Percentiles rank a stretch among this genome's conserved stretches.
Evolutionary conservation across 2,113 vertebrate genomes (phyloP).

Genomic region (Lophius piscatorius): DNA sequence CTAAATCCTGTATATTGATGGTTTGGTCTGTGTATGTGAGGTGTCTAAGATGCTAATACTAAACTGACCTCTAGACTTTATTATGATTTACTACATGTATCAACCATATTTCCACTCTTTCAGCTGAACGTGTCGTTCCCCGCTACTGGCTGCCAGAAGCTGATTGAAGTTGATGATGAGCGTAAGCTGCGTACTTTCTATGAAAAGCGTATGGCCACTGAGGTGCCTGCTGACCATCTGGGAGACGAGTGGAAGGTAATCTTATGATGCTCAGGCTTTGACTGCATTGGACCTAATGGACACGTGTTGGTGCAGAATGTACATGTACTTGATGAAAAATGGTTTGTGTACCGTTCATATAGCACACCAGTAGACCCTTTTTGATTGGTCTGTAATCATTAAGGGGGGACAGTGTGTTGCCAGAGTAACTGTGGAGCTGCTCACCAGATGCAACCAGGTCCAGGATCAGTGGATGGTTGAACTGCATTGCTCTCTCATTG

Average conservation of each 20-base stretch:
- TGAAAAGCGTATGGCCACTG: constrained; percentile 97
- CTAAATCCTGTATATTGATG: too few relatives aligned
- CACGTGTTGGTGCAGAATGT: not conserved
- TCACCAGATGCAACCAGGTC: constrained; percentile 59
- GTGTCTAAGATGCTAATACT: not conserved
- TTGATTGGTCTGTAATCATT: constrained; percentile 56
- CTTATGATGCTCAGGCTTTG: too few relatives aligned
- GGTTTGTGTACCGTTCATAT: accelerated
- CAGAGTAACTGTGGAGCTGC: constrained; percentile 66
- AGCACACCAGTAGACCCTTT: constrained; percentile 68
- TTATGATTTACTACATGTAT: accelerated
- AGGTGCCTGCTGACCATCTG: constrained; percentile 91
- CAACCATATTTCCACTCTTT: not conserved
- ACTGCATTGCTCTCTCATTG: constrained; percentile 65
- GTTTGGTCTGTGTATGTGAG: too few relatives aligned
- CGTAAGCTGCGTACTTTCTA: constrained; percentile 96
- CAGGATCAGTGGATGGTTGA: constrained; percentile 33
- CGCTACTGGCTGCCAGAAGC: constrained; percentile 97
- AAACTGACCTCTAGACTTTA: not conserved
- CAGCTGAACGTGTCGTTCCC: constrained; percentile 98
- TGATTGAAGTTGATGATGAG: constrained; percentile 98
- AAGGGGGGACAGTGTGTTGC: constrained; percentile 66
- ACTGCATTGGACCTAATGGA: not conserved
- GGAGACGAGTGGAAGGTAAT: constrained; percentile 98
- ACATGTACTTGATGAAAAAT: not conserved